These are phyloP conservation scores for Ophraella communa DNA, from an alignment of 2,888 invertebrate genomes.

Conservation along the genomic window DNA sequence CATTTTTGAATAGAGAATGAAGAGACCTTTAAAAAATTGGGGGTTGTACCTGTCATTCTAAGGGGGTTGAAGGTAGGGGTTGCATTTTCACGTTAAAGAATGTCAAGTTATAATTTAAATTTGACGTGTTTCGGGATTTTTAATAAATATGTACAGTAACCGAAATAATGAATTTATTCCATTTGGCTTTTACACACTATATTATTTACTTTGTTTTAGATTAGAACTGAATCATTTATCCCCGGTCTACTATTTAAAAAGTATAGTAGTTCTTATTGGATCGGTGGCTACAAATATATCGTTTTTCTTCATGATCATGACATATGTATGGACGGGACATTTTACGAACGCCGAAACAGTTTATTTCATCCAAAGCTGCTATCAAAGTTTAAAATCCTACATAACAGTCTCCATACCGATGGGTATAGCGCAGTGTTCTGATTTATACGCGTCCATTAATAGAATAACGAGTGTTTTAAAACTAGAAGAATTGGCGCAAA, in stretches of 20 bases:
- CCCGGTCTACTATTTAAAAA: slow-evolving; percentile 54
- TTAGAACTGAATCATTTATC: slow-evolving; percentile 70
- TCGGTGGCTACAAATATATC: slow-evolving; percentile 44
- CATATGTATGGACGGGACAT: slow-evolving; percentile 45
- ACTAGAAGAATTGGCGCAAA: slow-evolving; percentile 28
- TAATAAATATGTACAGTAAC: no score
- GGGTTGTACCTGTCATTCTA: no score
- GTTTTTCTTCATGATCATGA: slow-evolving; percentile 46
- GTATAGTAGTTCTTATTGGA: slow-evolving; percentile 49
- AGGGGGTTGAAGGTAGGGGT: no score
- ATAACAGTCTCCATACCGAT: slow-evolving; percentile 48
- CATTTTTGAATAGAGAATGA: no score
- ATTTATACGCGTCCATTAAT: slow-evolving; percentile 43
- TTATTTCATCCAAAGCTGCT: slow-evolving; percentile 41
- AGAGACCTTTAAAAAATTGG: no score
- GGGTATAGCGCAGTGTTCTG: slow-evolving; percentile 46
- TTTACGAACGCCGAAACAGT: slow-evolving; percentile 43
- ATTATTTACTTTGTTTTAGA: slow-evolving; percentile 58
- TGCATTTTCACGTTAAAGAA: no score
- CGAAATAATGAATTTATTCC: no score
- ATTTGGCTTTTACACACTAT: no score
- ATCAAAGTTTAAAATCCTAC: slow-evolving; percentile 40
- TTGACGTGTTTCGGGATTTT: no score
- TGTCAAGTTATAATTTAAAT: no score
- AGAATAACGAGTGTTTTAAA: slow-evolving; percentile 39